These are phyloP conservation scores for Chondrilla cf. caribensis DNA, from an alignment of 37 sponge, comb jelly and placozoan genomes.

Conservation along the genomic window DNA sequence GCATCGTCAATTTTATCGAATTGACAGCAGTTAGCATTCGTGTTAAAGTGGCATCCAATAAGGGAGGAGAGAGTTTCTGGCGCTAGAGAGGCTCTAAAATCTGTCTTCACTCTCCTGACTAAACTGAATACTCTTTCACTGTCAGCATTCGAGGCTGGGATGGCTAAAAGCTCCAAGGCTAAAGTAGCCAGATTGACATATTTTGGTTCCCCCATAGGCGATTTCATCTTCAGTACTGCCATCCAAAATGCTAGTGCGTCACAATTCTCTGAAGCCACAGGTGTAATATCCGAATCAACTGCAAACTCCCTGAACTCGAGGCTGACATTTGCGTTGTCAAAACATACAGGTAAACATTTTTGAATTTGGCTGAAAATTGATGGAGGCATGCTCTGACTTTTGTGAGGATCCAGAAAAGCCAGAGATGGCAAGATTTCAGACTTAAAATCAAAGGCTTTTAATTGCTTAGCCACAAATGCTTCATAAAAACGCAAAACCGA, in stretches of 20 bases:
- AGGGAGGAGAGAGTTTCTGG: slow-evolving; percentile 31
- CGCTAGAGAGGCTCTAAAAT: slow-evolving; percentile 4
- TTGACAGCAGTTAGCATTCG: background rate
- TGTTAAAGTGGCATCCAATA: slow-evolving; percentile 47
- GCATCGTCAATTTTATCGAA: background rate
- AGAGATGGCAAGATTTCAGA: background rate
- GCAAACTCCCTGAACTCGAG: background rate
- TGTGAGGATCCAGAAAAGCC: background rate
- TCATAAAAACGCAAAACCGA: background rate
- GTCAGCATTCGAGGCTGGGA: slow-evolving; percentile 34
- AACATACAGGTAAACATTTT: background rate
- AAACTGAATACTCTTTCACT: slow-evolving; percentile 41
- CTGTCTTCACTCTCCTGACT: slow-evolving; percentile 31
- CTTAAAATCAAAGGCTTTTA: slow-evolving; percentile 34
- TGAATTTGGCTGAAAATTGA: background rate
- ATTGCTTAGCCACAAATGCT: slow-evolving; percentile 1
- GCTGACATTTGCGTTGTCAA: background rate
- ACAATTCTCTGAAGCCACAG: background rate
- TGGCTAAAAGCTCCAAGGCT: slow-evolving; percentile 29
- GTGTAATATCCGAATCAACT: background rate
- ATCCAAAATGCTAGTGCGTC: slow-evolving; percentile 28
- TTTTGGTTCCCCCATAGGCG: slow-evolving; percentile 43
- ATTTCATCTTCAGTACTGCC: slow-evolving; percentile 18
- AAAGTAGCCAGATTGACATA: slow-evolving; percentile 27
- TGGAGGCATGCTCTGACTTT: background rate